Percentiles rank a stretch among this genome's conserved stretches.
phyloP scores from a whole-genome alignment of 2,797 vertebrate genomes.

The Tenualosa ilisha region DNA sequence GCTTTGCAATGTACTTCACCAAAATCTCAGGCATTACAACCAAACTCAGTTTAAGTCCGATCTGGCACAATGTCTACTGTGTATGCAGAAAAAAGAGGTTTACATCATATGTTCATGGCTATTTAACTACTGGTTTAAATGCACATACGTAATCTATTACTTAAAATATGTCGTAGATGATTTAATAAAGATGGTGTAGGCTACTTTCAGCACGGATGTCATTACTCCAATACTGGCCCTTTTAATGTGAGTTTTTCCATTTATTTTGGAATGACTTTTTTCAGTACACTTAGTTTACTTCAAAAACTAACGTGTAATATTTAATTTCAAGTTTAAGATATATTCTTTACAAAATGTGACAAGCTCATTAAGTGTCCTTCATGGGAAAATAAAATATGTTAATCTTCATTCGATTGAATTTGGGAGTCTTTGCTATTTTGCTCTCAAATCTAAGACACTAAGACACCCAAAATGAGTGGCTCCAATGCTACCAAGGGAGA shows the following conservation, averaged over 20 bases:
- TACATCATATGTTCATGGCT: constrained; percentile 7
- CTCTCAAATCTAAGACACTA: constrained; percentile 49
- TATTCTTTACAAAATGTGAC: not conserved
- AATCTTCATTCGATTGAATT: constrained; percentile 34
- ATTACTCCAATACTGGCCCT: not conserved
- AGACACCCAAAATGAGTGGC: constrained; percentile 38
- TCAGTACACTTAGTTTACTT: not conserved
- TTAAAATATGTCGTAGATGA: constrained; percentile 6
- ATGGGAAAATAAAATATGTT: constrained; percentile 24
- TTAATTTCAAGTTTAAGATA: constrained; percentile 1
- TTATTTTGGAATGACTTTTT: not conserved
- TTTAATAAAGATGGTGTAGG: constrained; percentile 9
- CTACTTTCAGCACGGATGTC: not conserved
- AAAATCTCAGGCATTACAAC: constrained; percentile 20
- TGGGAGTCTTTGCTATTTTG: constrained; percentile 15
- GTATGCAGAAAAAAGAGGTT: not conserved
- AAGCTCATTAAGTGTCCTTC: constrained; percentile 6
- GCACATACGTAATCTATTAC: not conserved
- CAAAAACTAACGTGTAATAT: not conserved
- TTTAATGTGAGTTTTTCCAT: not conserved
- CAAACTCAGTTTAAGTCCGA: not conserved
- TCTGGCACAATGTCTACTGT: not conserved
- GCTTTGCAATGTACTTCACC: not conserved
- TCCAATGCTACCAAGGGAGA: constrained; percentile 57
- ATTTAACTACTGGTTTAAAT: constrained; percentile 15